Percentiles rank a stretch among this genome's conserved stretches.
Conservation (phyloP, 2,797 vertebrate genomes). For the Myotis daubentonii region DNA sequence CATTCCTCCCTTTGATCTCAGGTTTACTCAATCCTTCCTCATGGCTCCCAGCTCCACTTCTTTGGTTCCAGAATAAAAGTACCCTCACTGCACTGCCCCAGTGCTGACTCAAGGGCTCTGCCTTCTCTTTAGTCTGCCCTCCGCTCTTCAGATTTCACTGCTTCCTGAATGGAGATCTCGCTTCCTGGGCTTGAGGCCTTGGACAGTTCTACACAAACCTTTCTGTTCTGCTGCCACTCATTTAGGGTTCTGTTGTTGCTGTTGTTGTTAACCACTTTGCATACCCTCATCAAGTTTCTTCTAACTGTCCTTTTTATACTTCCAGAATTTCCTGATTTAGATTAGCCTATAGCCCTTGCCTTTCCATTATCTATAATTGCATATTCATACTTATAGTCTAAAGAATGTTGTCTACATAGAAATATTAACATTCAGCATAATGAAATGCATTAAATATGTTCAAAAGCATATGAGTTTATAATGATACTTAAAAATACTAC, state of each 20-base stretch:
- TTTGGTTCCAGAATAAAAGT: not conserved
- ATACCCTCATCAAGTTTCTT: not conserved
- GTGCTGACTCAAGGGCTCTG: not conserved
- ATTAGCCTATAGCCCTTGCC: not conserved
- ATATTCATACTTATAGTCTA: not conserved
- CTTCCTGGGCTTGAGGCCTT: not conserved
- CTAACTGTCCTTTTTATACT: not conserved
- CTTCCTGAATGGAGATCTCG: not conserved
- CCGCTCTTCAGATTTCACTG: not conserved
- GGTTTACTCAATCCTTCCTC: not conserved
- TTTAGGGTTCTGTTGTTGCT: not conserved
- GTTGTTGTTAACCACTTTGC: not conserved
- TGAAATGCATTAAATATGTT: conserved; percentile 17
- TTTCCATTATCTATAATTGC: conserved; percentile 1
- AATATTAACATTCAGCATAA: not conserved
- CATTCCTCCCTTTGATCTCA: not conserved
- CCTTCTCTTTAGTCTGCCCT: not conserved
- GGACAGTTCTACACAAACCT: too few relatives aligned
- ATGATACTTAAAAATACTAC: conserved; percentile 20
- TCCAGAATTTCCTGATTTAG: not conserved
- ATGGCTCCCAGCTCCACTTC: not conserved
- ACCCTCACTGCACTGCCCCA: not conserved
- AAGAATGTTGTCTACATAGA: not conserved
- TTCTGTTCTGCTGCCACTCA: not conserved
- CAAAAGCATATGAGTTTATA: not conserved